Base-by-base conservation (phyloP, 2,113 vertebrate genomes). In the Promerops cafer region DNA sequence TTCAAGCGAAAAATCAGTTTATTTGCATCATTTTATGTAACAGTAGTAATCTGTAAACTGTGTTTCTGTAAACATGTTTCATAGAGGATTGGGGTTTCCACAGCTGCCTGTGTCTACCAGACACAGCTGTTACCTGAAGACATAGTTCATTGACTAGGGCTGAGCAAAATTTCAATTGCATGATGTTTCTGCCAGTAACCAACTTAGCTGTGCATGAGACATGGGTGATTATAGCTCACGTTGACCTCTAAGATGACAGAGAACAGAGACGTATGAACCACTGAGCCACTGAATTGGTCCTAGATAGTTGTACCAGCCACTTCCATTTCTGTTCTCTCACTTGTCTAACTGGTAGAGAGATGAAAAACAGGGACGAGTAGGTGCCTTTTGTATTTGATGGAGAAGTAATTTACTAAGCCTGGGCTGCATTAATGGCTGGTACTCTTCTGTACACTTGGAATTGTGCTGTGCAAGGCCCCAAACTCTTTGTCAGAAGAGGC, bases 141-240 rank as follows among this genome's bases (percentile, higher is more conserved):
- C 63, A 63, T 49, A 80, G 63, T 37, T 57, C 59, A 52, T 44
- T 86, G 78, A 35, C 30, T 72, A 53, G 80, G 54, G 21, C 35
- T 35, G n/a, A 74, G 59, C 33, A 82, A 77, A 83, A 87, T 76
- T 79, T 85, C 85, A 85, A 8, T 76, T 83, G 40, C 28, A 31
- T 47, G 21, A 27, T 66, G n/a, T 44, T 97, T 93, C 50, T 96
- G 63, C 74, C 26, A 26, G 69, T 76, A 66, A 39, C 72, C 53
- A 68, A 30, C 24, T 81, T 81, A 89, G 82, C 50, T 91, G 14
- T 81, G 61, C 53, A 37, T 21, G 57, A 53, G 69, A 76, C 7
- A 2, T 39, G n/a, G 70, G 37, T 88, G 68, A 74, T 86, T 81
- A 47, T 12, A 90, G 76, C 45, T 74, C 71, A 66, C 0, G 0